Percentiles rank a stretch among this genome's conserved stretches.
These are phyloP conservation scores for Campaea margaritaria DNA, from an alignment of 2,888 invertebrate species.

Conservation along the genomic window DNA sequence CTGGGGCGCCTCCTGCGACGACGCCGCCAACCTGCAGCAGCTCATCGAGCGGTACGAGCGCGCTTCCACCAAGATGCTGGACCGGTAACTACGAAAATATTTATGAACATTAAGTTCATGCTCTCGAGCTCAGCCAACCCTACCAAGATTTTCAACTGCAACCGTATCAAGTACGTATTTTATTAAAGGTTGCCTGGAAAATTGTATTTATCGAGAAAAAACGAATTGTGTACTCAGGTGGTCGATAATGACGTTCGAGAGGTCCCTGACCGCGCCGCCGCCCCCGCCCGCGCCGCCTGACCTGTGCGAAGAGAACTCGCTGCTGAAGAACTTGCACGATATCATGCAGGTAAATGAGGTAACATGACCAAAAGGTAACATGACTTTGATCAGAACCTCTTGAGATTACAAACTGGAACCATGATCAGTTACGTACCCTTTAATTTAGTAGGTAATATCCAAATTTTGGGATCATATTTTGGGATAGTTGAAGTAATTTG, in stretches of 20 bases:
- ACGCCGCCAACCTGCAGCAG: conserved; percentile 96
- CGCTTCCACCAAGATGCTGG: conserved; percentile 98
- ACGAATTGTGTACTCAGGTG: conserved; percentile 82
- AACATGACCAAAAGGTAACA: no score
- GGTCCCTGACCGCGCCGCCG: conserved; percentile 87
- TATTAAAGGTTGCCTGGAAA: no score
- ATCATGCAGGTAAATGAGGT: conserved; percentile 88
- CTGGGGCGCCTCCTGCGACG: conserved; percentile 98
- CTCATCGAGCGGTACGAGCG: conserved; percentile 97
- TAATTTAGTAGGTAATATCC: no score
- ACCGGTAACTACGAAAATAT: conserved; percentile 89
- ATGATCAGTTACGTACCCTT: no score
- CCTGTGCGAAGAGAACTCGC: conserved; percentile 84
- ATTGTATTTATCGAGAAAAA: not conserved
- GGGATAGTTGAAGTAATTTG: no score
- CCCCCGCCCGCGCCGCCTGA: conserved; percentile 84
- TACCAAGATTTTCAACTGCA: no score
- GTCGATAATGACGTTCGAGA: conserved; percentile 98
- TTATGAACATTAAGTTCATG: no score
- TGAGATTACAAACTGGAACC: no score
- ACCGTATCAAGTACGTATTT: no score
- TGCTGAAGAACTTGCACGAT: conserved; percentile 92
- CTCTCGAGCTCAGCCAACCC: no score
- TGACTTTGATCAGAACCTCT: no score
- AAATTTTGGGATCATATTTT: no score